Base-by-base conservation (phyloP, 1,140 invertebrate genomes). In the Dreissena polymorpha region DNA sequence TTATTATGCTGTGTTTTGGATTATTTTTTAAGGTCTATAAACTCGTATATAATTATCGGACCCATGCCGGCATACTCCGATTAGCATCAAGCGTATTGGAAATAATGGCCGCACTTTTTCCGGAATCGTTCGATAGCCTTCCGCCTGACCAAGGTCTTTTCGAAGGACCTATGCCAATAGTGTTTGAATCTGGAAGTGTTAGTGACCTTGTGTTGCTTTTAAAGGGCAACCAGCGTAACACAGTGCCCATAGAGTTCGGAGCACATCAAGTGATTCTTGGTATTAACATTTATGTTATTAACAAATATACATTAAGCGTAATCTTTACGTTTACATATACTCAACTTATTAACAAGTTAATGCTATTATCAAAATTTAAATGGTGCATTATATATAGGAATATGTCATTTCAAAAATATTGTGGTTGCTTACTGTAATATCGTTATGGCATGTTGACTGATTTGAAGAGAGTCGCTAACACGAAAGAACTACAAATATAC, bases 111-210 rank as follows among this genome's bases (percentile, higher is more conserved):
- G 86, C 88, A 64, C 88, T 90, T 55, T 91, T 91, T 83, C 90
- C 90, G 51, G 90, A 91, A 51, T 90, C 91, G 0, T 91, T 91
- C 86, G 91, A 91, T 69, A 74, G 80, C n/a, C 85, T 91, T 53
- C 75, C 89, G 21, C 89, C 87, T 63, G 91, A 91, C 75, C 87
- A 89, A 72, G 90, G 91, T 12, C 69, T 90, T 71, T 91, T 91
- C 80, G 60, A 86, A 27, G 91, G 91, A 25, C 91, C 90, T 0
- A 74, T 84, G 12, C 91, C 91, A 53, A 86, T 90, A 3, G 65
- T 91, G 12, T 71, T 91, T 23, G 89, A 91, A 68, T 90, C 89
- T 10, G 90, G 89, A 64, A 90, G 87, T 67, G 77, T 87, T 51
- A 85, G 75, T 70, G 89, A 88, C 69, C 76, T 88, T 16, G 85